Evolutionary conservation across 2,888 invertebrate species (phyloP).

Genomic region (Ditula angustiorana): DNA sequence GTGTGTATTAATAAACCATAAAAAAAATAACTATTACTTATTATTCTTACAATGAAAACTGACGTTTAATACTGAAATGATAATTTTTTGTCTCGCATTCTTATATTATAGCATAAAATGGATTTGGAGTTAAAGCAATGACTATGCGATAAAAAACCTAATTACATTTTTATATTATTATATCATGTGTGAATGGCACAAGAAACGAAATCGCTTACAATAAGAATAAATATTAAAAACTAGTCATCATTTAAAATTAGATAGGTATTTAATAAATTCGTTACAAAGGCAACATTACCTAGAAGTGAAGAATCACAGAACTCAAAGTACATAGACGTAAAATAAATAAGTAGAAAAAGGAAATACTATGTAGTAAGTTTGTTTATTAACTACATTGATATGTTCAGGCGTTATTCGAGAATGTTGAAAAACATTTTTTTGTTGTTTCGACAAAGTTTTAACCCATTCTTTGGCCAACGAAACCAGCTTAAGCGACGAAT

Average conservation of each 20-base stretch:
- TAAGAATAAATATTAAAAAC: slow-evolving; percentile 49
- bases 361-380: slow-evolving; percentile 30
- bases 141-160: slow-evolving; percentile 40
- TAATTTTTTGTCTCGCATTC: too few species aligned
- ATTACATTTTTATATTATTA: slow-evolving; percentile 44
- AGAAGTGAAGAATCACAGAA: slow-evolving; percentile 62
- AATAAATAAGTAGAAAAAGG: slow-evolving; percentile 63
- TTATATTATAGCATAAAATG: background rate
- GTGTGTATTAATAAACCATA: too few species aligned
- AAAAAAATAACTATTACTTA: too few species aligned
- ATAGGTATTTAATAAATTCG: slow-evolving; percentile 67
- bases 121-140: background rate
- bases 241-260: slow-evolving; percentile 42
- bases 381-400: slow-evolving; percentile 33
- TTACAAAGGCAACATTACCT: slow-evolving; percentile 72
- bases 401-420: slow-evolving; percentile 34
- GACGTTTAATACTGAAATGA: background rate
- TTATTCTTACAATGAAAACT: too few species aligned
- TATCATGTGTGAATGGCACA: slow-evolving; percentile 58
- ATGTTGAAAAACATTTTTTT: background rate
- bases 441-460: background rate
- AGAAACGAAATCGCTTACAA: slow-evolving; percentile 50
- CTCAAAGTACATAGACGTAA: slow-evolving; percentile 47
- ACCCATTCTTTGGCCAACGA: background rate
- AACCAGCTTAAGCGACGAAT: background rate